Base-by-base conservation (phyloP, 2,113 vertebrate genomes). In the Heterocephalus glaber region DNA sequence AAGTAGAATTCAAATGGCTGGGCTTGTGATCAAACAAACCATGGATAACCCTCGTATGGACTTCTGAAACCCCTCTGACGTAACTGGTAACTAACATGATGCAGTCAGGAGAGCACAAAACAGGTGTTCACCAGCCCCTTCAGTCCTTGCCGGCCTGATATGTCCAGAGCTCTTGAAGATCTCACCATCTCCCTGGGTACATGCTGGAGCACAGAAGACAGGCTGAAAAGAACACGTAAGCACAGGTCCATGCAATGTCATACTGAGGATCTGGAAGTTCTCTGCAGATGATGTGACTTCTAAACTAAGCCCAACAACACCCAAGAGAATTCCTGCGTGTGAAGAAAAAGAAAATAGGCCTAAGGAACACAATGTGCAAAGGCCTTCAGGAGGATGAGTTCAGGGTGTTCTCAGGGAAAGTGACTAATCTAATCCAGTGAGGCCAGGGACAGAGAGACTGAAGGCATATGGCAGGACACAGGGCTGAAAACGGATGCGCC, bases 401-500 rank as follows among this genome's bases (percentile, higher is more conserved):
- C 95, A 97, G 72, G 35, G 79, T 86, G 44, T 94, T 94, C 93
- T 89, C 5, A 33, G 86, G 49, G 74, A 89, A 89, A 96, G 91
- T 96, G 93, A 96, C 88, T 97, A 95, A 96, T 17, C 44, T 77
- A 77, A 49, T 76, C 52, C 80, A 19, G n/a, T 38, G 47, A 95
- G 70, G 60, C 80, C 89, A 94, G 86, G 6, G 80, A 54, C 84
- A 14, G 41, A 14, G 41, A 47, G 56, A 89, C 38, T 3, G 3
- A 80, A 41, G 30, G 66, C 52, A 86, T 20, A 61, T 0, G 1
- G 79, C 58, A 2, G 66, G 66, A 89, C 8, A 9, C 3, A 44
- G 79, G 58, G 68, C 74, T 87, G n/a, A 12, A 85, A 94, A 87
- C 47, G 63, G 86, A 95, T 70, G 65, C 0, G 60, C 68, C 2